phyloP scores from a whole-genome alignment of 2,888 invertebrate genomes.

The Macrophya alboannulata region DNA sequence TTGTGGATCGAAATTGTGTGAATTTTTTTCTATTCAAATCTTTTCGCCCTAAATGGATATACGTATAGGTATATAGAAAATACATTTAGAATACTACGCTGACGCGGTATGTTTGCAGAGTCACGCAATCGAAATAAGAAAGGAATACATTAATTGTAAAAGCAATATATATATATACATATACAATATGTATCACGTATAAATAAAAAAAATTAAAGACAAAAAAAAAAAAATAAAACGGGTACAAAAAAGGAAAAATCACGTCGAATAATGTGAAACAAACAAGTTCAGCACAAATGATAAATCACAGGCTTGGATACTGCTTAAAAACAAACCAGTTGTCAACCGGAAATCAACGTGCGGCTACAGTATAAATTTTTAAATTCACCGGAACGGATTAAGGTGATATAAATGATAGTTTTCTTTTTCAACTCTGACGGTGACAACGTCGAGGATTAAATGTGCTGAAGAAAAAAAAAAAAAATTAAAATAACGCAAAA shows the following conservation, averaged over 20 bases:
- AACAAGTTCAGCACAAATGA: constrained; percentile 12
- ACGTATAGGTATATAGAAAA: background rate
- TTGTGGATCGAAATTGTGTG: background rate
- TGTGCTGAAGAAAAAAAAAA: constrained; percentile 21
- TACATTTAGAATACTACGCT: constrained; percentile 13
- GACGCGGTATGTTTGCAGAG: constrained; percentile 22
- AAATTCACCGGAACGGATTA: constrained; percentile 18
- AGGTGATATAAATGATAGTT: constrained; percentile 38
- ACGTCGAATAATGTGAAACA: background rate
- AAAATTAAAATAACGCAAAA: background rate
- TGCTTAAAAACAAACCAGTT: constrained; percentile 16
- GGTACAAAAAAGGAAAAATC: background rate
- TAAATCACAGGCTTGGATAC: background rate
- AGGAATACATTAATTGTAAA: constrained; percentile 29
- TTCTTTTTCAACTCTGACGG: background rate
- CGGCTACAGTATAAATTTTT: constrained; percentile 5
- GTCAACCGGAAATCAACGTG: constrained; percentile 39
- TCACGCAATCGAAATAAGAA: constrained; percentile 31
- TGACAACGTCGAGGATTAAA: background rate
- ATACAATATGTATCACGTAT: too few species aligned
- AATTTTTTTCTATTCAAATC: constrained; percentile 11
- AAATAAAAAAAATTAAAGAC: background rate
- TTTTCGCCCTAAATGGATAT: constrained; percentile 1
- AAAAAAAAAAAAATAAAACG: background rate
- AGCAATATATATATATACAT: constrained; percentile 34